These are phyloP conservation scores for Falco peregrinus DNA, from an alignment of 2,797 vertebrate species.

Conservation along the genomic window DNA sequence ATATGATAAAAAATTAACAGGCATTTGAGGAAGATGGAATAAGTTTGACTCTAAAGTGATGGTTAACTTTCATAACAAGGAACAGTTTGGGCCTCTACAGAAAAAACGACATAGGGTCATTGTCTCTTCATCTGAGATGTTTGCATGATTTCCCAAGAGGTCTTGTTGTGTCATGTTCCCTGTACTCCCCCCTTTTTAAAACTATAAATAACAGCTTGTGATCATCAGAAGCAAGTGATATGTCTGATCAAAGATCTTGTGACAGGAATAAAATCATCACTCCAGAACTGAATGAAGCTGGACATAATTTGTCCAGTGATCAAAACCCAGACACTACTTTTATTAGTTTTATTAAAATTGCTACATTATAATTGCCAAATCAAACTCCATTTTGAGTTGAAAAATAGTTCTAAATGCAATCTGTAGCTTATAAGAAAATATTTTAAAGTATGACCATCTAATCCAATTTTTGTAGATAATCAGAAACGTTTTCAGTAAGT, in stretches of 20 bases:
- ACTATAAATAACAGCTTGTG: background rate
- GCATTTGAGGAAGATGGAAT: background rate
- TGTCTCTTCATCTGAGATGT: background rate
- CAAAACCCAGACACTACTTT: background rate
- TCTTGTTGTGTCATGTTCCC: background rate
- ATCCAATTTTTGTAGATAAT: background rate
- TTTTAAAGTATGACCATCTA: background rate
- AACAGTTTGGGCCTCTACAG: background rate
- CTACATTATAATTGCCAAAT: background rate
- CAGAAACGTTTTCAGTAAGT: constrained; percentile 20
- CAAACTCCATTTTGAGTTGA: constrained; percentile 1
- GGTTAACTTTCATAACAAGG: background rate
- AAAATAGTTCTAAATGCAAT: constrained; percentile 14
- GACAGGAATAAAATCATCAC: background rate
- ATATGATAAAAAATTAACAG: background rate
- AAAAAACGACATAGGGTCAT: background rate
- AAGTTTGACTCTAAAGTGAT: background rate
- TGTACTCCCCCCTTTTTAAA: background rate
- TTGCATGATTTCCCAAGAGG: background rate
- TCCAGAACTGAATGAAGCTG: background rate
- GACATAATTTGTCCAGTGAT: background rate
- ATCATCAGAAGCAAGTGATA: background rate
- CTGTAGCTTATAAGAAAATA: background rate
- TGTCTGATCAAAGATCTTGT: background rate
- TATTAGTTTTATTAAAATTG: constrained; percentile 35